Evolutionary conservation across 1,140 invertebrate species (phyloP), one percentile per base, ranked within the genome.

Genomic region (Polypedilum vanderplanki): DNA sequence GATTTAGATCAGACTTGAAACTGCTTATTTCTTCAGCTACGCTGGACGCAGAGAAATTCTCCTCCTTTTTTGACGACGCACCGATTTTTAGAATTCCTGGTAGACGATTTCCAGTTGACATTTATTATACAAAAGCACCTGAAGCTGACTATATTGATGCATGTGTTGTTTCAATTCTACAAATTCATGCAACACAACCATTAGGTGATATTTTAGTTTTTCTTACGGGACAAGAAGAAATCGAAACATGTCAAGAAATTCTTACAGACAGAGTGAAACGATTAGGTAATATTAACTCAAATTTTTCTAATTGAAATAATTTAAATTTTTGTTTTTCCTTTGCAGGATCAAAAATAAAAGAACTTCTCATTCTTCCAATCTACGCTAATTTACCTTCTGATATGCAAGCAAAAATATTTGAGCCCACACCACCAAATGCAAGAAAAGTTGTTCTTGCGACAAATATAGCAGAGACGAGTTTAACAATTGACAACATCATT

Each of bases 71-170:
- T 84, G 97, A 99, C 83, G 94, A 98, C 82, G 98, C 98, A 2
- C 97, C 97, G 4, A 96, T 99, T 77, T 99, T 99, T 83, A 87
- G 95, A 73, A 99, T 99, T 80, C 98, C 98, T 57, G 98, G 93
- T 73, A 84, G 91, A 75, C 83, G 91, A 76, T 92, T 90, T 85
- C 90, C 90, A n/a, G 91, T 99, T 0, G 95, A 99, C 83, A 98
- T 99, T 79, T 99, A 96, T 83, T 99, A 99, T 80, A 99, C 98
- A 4, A 98, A 98, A 87, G 96, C 97, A 1, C 97, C 98, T 0
- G 98, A 99, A 85, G 96, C 97, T 18, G 97, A 99, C 86, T 99
- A 99, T 81, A 90, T 99, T 73, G 97, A 99, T 84, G 98, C 98
- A 0, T 94, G 94, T 83, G 95, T 98, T 1, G 95, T 98, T 0